Percentiles rank a stretch among this genome's conserved stretches.
Conservation (phyloP, 2,888 invertebrate genomes). For the Bugulina stolonifera region DNA sequence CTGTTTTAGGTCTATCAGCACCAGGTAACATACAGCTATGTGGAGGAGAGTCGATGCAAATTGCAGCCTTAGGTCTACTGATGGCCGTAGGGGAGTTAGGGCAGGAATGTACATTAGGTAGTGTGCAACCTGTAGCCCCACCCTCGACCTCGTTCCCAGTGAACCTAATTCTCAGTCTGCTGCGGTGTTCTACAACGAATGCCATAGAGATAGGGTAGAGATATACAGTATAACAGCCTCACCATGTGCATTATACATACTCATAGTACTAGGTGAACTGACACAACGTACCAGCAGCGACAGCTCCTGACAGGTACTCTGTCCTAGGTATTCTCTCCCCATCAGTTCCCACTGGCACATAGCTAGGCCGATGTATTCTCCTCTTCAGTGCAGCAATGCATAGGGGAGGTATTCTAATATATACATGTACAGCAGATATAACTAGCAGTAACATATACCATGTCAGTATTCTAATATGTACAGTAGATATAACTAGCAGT, state of each 20-base stretch:
- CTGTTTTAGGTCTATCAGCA: not conserved
- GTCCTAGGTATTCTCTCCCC: not conserved
- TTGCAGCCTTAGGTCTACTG: not conserved
- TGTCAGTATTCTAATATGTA: no score
- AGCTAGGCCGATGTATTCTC: conserved; percentile 17
- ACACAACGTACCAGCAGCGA: not conserved
- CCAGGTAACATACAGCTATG: not conserved
- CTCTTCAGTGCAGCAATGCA: not conserved
- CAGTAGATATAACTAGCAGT: no score
- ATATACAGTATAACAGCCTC: not conserved
- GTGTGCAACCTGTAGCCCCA: not conserved
- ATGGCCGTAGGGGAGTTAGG: not conserved
- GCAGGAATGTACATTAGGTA: not conserved
- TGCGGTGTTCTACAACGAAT: not conserved
- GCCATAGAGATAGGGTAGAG: not conserved
- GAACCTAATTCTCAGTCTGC: not conserved
- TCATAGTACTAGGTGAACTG: no score
- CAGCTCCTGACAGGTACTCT: conserved; percentile 3
- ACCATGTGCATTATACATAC: not conserved
- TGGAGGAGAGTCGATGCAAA: no score
- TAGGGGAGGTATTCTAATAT: conserved; percentile 7
- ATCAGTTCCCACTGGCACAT: not conserved
- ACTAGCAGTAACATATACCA: no score
- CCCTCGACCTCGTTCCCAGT: not conserved
- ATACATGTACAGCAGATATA: no score